These are phyloP conservation scores for Elephas maximus DNA, from an alignment of 2,113 vertebrate genomes.

Conservation along the genomic window DNA sequence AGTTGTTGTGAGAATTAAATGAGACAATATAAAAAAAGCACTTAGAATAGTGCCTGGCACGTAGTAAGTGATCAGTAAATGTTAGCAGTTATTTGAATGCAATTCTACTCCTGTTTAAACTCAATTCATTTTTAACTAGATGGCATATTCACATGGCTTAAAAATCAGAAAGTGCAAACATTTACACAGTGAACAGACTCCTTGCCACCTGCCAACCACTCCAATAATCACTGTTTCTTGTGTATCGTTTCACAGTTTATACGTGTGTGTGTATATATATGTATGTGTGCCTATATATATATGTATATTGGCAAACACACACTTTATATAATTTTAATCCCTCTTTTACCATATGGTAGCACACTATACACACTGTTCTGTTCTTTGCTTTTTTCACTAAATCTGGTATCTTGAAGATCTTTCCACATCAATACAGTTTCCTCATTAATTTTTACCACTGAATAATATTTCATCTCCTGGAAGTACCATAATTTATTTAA, in stretches of 20 bases:
- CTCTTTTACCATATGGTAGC: neutral
- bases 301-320: neutral
- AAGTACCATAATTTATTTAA: slow-evolving; percentile 19
- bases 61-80: neutral
- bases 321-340: neutral
- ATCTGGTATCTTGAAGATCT: neutral
- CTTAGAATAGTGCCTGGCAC: neutral
- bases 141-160: neutral
- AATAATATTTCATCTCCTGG: neutral
- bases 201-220: neutral
- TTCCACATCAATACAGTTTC: neutral
- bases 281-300: neutral
- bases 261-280: neutral
- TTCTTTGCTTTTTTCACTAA: neutral
- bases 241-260: neutral
- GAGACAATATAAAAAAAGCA: neutral
- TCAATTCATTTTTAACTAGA: neutral
- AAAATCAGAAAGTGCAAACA: neutral
- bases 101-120: neutral
- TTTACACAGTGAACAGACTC: neutral
- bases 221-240: neutral
- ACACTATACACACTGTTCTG: neutral
- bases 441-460: neutral
- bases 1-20: neutral
- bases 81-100: neutral